Percentiles rank a stretch among this genome's conserved stretches.
These are phyloP conservation scores for Oreochromis tanganicae DNA, from an alignment of 2,113 vertebrate genomes.

Conservation along the genomic window DNA sequence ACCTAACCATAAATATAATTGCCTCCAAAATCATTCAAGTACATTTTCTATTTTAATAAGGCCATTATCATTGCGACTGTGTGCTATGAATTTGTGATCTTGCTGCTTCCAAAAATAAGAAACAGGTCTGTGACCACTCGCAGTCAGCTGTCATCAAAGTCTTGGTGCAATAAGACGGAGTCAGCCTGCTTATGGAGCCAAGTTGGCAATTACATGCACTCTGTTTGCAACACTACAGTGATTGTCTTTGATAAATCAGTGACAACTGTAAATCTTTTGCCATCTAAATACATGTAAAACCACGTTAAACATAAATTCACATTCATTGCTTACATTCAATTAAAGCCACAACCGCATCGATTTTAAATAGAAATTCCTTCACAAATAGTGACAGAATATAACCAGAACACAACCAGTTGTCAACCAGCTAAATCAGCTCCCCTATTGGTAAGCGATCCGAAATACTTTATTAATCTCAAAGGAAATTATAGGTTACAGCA, in stretches of 20 bases:
- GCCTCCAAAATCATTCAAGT: not conserved
- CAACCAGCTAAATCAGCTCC: not conserved
- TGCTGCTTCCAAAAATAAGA: not conserved
- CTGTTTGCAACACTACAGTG: not conserved
- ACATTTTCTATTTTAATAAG: not conserved
- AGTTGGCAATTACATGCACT: not conserved
- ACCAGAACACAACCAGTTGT: not conserved
- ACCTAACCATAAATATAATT: not conserved
- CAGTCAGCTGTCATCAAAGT: not conserved
- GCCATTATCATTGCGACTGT: not conserved
- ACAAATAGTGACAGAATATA: not conserved
- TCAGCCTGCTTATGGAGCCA: not conserved
- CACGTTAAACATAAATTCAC: not conserved
- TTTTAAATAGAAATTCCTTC: not conserved
- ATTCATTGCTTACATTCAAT: not conserved
- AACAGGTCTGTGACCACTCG: not conserved
- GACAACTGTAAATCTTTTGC: not conserved
- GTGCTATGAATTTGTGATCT: not conserved
- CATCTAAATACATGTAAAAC: not conserved
- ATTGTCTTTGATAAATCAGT: not conserved
- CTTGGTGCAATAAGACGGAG: not conserved
- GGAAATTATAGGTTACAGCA: too few relatives aligned
- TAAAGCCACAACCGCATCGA: fast-evolving
- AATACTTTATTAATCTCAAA: too few relatives aligned
- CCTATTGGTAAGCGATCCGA: not conserved